Conservation (phyloP, 2,797 vertebrate species). For the Malacoraja senta region DNA sequence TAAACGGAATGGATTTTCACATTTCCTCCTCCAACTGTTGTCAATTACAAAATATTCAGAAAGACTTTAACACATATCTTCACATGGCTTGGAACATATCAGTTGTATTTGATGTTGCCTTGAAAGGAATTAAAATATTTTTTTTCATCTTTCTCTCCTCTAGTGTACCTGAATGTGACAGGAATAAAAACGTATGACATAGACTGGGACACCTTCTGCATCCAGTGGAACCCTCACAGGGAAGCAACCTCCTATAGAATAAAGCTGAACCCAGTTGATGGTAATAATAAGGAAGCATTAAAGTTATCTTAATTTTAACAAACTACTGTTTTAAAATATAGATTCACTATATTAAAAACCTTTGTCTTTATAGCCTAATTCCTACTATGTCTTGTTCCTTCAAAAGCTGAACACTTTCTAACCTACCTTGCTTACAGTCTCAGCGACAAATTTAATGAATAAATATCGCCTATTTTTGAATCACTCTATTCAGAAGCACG, state of each 20-base stretch:
- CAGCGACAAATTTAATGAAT: neutral
- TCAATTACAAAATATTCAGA: neutral
- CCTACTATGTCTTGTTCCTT: neutral
- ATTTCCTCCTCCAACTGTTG: too few relatives aligned
- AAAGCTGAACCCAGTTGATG: slow-evolving; percentile 74
- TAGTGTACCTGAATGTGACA: slow-evolving; percentile 90
- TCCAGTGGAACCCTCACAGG: slow-evolving; percentile 80
- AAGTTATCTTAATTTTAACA: neutral
- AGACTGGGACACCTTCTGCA: slow-evolving; percentile 80
- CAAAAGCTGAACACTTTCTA: neutral
- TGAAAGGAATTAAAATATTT: neutral
- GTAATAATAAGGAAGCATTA: slow-evolving; percentile 53
- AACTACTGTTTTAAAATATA: neutral
- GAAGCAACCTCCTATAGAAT: slow-evolving; percentile 88
- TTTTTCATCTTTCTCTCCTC: slow-evolving; percentile 37
- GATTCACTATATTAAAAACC: neutral
- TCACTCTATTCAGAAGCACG: too few relatives aligned
- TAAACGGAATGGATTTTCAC: neutral
- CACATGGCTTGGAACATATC: neutral
- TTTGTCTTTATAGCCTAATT: neutral
- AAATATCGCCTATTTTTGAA: neutral
- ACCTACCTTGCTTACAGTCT: neutral
- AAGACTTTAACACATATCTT: neutral
- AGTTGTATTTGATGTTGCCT: neutral
- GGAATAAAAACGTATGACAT: slow-evolving; percentile 77